Evolutionary conservation across 2,797 vertebrate genomes (phyloP), one percentile per base, ranked within the genome.

Genomic region (Erethizon dorsatum): DNA sequence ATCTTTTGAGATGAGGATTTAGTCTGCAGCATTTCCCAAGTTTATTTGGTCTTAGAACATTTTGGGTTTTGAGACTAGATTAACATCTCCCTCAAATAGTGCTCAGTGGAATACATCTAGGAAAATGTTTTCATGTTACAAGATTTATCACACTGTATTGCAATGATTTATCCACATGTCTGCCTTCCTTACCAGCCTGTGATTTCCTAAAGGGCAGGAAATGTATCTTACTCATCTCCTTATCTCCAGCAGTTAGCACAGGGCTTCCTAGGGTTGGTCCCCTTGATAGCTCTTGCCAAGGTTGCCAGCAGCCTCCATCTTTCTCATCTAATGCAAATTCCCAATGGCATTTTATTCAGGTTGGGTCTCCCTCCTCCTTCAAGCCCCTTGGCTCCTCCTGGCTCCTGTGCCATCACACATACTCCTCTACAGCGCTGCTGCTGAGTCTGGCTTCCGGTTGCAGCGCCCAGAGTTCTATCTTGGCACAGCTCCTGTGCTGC

Each of bases 191-290:
- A 85, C 88, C 65, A 86, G 94, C 52, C 93, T 93, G 82, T 82
- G 88, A 83, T 88, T 97, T 95, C 92, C 94, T 88, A 93, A 97
- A 98, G 93, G 93, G 88, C 61, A 71, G 86, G 90, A 90, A 88
- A 95, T 78, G 79, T 54, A 78, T 96, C 95, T 97, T 79, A 31
- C 17, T 96, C 47, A 77, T 96, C 82, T 96, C 92, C 90, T 79
- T 54, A 61, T 95, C 82, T 79, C 20, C 2, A 86, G 85, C 41
- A 90, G 75, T 79, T 96, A 61, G 57, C 54, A 57, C n/a, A 15
- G 45, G 63, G 69, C 69, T 90, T 71, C 73, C 56, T 17, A 37
- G 69, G 52, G 41, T 5, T 22, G 57, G 22, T 54, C 67, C 6
- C 33, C 75, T 87, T 28, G 28, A 3, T 11, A 80, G 86, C 56